A percentile compares a stretch with the other conserved stretches of the same genome.
Conservation (phyloP, 2,113 vertebrate species). For the Picathartes gymnocephalus region DNA sequence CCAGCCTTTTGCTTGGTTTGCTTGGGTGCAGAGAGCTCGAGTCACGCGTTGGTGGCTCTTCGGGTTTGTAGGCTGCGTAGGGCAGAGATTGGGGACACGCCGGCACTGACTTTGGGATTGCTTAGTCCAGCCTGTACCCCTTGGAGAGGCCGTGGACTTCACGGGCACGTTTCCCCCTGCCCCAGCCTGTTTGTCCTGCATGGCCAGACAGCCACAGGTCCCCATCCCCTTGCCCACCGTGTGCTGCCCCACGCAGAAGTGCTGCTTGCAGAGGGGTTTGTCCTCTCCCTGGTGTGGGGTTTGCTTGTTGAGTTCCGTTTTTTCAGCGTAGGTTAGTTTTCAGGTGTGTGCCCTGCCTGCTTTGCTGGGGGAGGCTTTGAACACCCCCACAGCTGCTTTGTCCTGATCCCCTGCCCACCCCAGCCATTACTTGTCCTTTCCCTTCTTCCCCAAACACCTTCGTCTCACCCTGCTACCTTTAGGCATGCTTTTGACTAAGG, state of each 20-base stretch:
- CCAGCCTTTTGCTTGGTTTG: conserved; percentile 41
- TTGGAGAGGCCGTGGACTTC: background rate
- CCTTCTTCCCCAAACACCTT: background rate
- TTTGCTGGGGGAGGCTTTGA: background rate
- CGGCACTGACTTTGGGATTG: background rate
- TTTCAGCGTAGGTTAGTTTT: background rate
- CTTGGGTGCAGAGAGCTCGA: conserved; percentile 49
- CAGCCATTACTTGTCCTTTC: background rate
- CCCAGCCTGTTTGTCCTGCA: background rate
- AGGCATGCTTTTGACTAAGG: background rate
- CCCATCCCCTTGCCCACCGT: background rate
- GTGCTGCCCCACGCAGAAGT: background rate
- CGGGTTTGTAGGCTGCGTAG: background rate
- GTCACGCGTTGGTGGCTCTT: background rate
- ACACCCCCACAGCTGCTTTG: background rate
- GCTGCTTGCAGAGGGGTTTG: background rate
- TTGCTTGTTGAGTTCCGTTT: background rate
- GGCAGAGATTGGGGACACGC: background rate
- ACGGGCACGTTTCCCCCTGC: background rate
- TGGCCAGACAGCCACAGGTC: background rate
- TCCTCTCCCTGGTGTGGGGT: background rate
- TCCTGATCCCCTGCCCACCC: background rate
- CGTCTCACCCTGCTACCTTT: background rate
- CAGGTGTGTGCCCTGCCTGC: background rate
- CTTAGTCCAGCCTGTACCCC: background rate